Conservation (phyloP, 2,888 invertebrate species). For the Hesperia comma region DNA sequence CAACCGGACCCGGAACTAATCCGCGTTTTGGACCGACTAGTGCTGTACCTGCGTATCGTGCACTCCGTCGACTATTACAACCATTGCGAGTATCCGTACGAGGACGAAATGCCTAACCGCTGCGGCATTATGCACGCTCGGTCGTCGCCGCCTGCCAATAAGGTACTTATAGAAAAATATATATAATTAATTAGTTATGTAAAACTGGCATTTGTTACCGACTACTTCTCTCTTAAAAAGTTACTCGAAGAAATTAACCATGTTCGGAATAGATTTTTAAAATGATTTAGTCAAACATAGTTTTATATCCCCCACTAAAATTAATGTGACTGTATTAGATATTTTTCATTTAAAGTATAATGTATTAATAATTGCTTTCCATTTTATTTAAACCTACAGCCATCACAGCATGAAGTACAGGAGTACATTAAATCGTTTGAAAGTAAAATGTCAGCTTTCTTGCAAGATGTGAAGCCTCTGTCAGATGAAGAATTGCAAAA, state of each 20-base stretch:
- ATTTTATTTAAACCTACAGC: slow-evolving; percentile 66
- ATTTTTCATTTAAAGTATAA: neutral
- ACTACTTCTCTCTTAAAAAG: too few species aligned
- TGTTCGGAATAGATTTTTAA: too few species aligned
- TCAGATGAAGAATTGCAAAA: slow-evolving; percentile 91
- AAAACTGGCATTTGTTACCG: too few species aligned
- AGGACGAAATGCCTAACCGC: slow-evolving; percentile 99
- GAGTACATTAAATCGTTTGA: slow-evolving; percentile 93
- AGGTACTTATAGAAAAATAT: slow-evolving; percentile 71
- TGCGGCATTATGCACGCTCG: slow-evolving; percentile 99
- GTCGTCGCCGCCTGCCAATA: slow-evolving; percentile 92
- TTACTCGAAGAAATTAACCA: too few species aligned
- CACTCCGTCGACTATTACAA: slow-evolving; percentile 99
- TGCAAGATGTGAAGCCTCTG: slow-evolving; percentile 90
- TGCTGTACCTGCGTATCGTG: slow-evolving; percentile 97
- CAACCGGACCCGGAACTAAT: slow-evolving; percentile 76
- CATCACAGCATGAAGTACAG: slow-evolving; percentile 88
- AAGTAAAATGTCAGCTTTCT: slow-evolving; percentile 94
- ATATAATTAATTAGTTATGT: too few species aligned
- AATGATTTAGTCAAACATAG: neutral
- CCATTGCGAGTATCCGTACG: slow-evolving; percentile 99
- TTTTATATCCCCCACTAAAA: neutral
- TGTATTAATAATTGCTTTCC: neutral
- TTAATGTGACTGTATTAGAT: neutral
- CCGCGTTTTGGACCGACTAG: slow-evolving; percentile 90